Evolutionary conservation across 2,113 vertebrate species (phyloP).

Genomic region (Megaceryle maxima): DNA sequence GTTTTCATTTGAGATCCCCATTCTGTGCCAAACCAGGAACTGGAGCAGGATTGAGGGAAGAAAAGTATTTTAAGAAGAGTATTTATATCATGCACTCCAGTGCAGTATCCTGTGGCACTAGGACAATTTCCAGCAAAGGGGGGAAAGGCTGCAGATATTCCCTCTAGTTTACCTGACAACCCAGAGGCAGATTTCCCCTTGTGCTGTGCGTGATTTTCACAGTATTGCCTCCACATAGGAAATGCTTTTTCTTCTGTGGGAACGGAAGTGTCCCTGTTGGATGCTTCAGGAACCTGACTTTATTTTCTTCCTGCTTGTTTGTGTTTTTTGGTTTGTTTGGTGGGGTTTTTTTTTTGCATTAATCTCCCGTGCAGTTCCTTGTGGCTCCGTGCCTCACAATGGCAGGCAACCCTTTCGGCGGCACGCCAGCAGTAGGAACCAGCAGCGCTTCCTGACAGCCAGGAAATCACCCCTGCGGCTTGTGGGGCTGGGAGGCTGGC

Average conservation of each 20-base stretch:
- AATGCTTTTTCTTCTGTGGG: neutral
- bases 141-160: neutral
- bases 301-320: neutral
- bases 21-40: neutral
- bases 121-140: neutral
- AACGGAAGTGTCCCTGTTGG: neutral
- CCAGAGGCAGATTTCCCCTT: neutral
- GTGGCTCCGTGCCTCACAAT: neutral
- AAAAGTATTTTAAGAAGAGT: neutral
- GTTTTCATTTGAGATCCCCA: neutral
- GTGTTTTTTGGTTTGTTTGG: too few relatives aligned
- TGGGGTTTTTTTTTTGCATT: neutral
- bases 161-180: neutral
- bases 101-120: neutral
- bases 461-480: neutral
- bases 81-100: neutral
- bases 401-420: neutral
- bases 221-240: neutral
- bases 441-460: neutral
- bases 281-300: neutral
- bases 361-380: neutral
- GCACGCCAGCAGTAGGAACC: neutral
- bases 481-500: neutral
- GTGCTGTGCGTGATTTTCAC: neutral
- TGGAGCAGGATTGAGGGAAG: neutral